Percentiles rank a stretch among this genome's conserved stretches.
These are phyloP conservation scores for Cyclargus thomasi DNA, from an alignment of 1,140 invertebrate species.

Conservation along the genomic window DNA sequence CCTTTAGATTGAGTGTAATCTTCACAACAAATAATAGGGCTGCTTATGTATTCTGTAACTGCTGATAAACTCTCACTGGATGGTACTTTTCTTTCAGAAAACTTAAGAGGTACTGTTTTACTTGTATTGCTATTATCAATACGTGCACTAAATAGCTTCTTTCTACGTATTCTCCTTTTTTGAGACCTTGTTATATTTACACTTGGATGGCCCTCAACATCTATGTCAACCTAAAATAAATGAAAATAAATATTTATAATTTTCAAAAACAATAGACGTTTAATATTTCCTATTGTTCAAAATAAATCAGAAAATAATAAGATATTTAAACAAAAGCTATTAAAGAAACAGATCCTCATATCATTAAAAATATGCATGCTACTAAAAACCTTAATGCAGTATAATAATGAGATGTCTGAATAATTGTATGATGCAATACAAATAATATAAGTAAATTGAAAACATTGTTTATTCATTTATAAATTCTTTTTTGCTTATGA, in stretches of 20 bases:
- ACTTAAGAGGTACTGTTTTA: background rate
- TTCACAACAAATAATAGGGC: background rate
- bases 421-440: no score
- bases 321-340: no score
- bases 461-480: no score
- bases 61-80: background rate
- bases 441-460: no score
- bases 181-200: slow-evolving; percentile 17
- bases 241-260: background rate
- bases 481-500: no score
- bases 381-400: no score
- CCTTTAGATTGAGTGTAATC: background rate
- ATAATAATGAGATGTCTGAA: no score
- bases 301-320: no score
- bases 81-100: background rate
- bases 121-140: slow-evolving; percentile 2
- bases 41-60: background rate
- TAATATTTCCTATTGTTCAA: no score
- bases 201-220: background rate
- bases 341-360: no score
- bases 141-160: slow-evolving; percentile 7
- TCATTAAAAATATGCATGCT: no score
- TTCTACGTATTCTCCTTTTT: slow-evolving; percentile 18
- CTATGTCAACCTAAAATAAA: slow-evolving; percentile 12
- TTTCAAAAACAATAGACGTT: background rate